A percentile compares a stretch with the other conserved stretches of the same genome.
Conservation (phyloP, 2,797 vertebrate species). For the Gambusia yucatana region DNA sequence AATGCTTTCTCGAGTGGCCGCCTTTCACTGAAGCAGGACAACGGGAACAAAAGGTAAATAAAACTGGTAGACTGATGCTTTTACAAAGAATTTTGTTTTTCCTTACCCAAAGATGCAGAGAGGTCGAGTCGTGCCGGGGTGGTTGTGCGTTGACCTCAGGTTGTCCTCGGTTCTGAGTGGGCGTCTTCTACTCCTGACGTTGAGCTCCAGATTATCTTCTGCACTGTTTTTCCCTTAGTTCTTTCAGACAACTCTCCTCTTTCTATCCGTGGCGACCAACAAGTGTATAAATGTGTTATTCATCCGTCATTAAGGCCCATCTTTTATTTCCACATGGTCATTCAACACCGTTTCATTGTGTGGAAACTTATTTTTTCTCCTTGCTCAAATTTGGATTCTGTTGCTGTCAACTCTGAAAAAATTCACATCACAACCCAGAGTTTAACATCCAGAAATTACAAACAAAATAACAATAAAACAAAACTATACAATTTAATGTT, state of each 20-base stretch:
- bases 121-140: slow-evolving; percentile 17
- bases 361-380: not conserved
- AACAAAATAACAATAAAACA: not conserved
- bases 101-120: slow-evolving; percentile 20
- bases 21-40: slow-evolving; percentile 33
- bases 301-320: not conserved
- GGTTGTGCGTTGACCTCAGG: slow-evolving; percentile 53
- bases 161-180: slow-evolving; percentile 25
- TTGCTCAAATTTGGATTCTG: not conserved
- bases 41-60: slow-evolving; percentile 44
- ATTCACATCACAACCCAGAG: not conserved
- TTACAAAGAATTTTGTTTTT: slow-evolving; percentile 14
- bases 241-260: slow-evolving; percentile 6
- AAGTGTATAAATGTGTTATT: not conserved
- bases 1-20: slow-evolving; percentile 37
- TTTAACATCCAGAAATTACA: not conserved
- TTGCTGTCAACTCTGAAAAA: not conserved
- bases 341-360: not conserved
- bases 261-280: slow-evolving; percentile 11
- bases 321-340: not conserved
- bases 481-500: not conserved
- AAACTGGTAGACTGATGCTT: slow-evolving; percentile 20
- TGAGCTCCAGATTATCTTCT: not conserved
- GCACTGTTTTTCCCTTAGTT: not conserved
- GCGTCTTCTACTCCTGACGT: slow-evolving; percentile 29